Base-by-base conservation (phyloP, 1,140 invertebrate genomes). In the Portunus trituberculatus region DNA sequence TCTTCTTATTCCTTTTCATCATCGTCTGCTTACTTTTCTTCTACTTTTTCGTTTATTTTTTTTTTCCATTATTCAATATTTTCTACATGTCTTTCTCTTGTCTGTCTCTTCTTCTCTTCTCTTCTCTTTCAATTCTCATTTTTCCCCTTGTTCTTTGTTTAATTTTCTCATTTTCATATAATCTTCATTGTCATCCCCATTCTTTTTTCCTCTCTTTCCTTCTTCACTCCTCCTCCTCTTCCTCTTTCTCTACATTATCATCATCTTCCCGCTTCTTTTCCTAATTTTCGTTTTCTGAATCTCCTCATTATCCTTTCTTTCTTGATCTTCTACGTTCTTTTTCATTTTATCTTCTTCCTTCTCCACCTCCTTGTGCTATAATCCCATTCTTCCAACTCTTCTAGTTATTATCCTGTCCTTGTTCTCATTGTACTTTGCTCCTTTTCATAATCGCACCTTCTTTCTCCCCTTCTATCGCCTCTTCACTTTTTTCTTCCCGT, bases 351-450 rank as follows among this genome's bases (percentile, higher is more conserved):
- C 20, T 28, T 20, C 45, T 46, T 46, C 92, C 84, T 32, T 93
- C 82, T 93, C 82, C 45, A 76, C 48, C 92, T 84, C 82, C 90
- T 91, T 28, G 4, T 52, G 28, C 46, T 76, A 1, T 87, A 31
- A 31, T 87, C 67, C 25, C 20, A 76, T n/a, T 76, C n/a, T 76
- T 7, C n/a, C 52, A 16, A 59, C 12, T 59, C 20, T 59, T 59
- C 20, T 10, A 59, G 20, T 59, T 20, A 59, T 59, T 10, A 59
- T 59, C 52, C 0, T 20, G 20, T 20, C 0, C 20, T 20, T 59
- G 20, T 59, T 76, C 20, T n/a, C 25, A 25, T 76, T 76, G 20
- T 25, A n/a, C 20, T 76, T 76, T n/a, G 25, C 28, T 29, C 45
- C 20, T 91, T 91, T 48, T 28, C 45, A 29, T 52, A 48, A 12